phyloP scores from a whole-genome alignment of 2,888 invertebrate species.

The Falcaria lacertinaria region DNA sequence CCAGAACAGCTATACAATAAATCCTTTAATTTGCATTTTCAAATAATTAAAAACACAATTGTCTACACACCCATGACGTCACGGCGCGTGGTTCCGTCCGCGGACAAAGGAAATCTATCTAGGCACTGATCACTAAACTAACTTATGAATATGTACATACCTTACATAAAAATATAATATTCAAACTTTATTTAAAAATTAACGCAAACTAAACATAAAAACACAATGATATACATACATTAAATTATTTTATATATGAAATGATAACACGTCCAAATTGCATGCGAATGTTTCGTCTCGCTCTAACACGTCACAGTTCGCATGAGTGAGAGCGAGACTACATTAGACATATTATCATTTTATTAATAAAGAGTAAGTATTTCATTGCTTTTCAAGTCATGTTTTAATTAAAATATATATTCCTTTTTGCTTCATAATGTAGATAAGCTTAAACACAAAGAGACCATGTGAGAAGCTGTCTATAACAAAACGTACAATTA shows the following conservation, averaged over 20 bases:
- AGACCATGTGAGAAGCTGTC: too few relatives aligned
- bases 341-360: background rate
- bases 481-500: too few relatives aligned
- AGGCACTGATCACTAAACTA: slow-evolving; percentile 49
- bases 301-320: too few relatives aligned
- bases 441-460: too few relatives aligned
- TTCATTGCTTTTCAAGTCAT: background rate
- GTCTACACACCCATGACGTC: background rate
- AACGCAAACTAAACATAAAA: background rate
- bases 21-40: background rate
- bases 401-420: background rate
- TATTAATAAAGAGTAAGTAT: background rate
- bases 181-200: slow-evolving; percentile 5
- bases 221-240: background rate
- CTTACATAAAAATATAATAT: slow-evolving; percentile 24
- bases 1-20: slow-evolving; percentile 11
- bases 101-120: slow-evolving; percentile 13
- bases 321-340: too few relatives aligned
- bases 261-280: background rate
- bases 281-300: too few relatives aligned
- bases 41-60: slow-evolving; percentile 21
- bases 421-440: too few relatives aligned
- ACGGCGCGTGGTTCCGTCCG: background rate
- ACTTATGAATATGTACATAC: slow-evolving; percentile 41
- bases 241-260: background rate